Base-by-base conservation (phyloP, 2,888 invertebrate genomes). In the Tenthredo livida region DNA sequence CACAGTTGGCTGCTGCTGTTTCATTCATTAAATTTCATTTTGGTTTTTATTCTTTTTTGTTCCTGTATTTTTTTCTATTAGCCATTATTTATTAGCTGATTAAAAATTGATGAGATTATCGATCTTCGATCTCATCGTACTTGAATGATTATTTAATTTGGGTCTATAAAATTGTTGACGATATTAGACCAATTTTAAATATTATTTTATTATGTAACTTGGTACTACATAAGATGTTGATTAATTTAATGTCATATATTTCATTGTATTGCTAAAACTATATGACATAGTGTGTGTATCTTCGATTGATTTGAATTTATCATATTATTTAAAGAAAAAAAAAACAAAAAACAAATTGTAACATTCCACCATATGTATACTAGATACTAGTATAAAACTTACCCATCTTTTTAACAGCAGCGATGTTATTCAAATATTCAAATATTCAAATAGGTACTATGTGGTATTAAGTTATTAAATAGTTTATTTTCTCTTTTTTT, bases 71-170 rank as follows among this genome's bases (percentile, higher is more conserved):
- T n/a, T n/a, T n/a, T n/a, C n/a, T n/a, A n/a, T 29, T 1, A 25
- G 15, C 47, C 75, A 33, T 84, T 73, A 84, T 73, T 84, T 84
- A 84, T 84, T 84, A 40, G 70, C 72, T 43, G 21, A 54, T 54
- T 17, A 54, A 54, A 50, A 54, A n/a, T 1, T n/a, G 6, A n/a
- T 5, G 15, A 29, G 67, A 29, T 67, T 67, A 67, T n/a, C n/a
- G n/a, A n/a, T 29, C 29, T 67, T 33, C 29, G 15, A 33, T 67
- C 67, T 67, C 10, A 15, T 67, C 10, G 4, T 47, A 47, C 33
- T 12, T 3, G 0, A 47, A 47, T 12, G 15, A 47, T 47, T 15
- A 37, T 37, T 37, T 37, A 15, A 47, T 12, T 47, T 47, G 47
- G 12, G 47, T 47, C 47, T 47, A 4, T 47, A 4, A 47, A 15